phyloP scores from a whole-genome alignment of 2,888 invertebrate species.

The Carterocephalus palaemon region DNA sequence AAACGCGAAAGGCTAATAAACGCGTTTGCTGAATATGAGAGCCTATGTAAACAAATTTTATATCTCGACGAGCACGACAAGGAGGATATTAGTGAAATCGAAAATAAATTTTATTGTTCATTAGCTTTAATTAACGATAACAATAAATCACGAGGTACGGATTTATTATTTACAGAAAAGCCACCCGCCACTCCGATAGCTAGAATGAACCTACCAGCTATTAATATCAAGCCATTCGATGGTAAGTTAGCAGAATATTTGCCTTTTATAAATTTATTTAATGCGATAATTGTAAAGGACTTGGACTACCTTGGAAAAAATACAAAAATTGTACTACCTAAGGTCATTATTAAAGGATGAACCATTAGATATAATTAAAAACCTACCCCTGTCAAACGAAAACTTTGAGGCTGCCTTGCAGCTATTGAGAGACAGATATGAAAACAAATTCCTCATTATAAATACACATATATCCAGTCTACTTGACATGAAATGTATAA shows the following conservation, averaged over 20 bases:
- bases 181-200: neutral
- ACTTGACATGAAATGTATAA: constrained; percentile 18
- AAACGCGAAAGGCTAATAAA: neutral
- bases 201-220: constrained; percentile 1
- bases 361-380: constrained; percentile 27
- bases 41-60: neutral
- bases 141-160: neutral
- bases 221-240: constrained; percentile 18
- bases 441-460: constrained; percentile 20
- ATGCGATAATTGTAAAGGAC: constrained; percentile 19
- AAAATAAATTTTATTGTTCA: neutral
- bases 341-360: constrained; percentile 20
- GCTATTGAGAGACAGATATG: constrained; percentile 23
- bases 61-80: neutral
- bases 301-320: constrained; percentile 7
- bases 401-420: constrained; percentile 20
- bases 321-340: constrained; percentile 26
- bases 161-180: neutral
- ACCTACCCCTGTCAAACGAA: constrained; percentile 24
- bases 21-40: neutral
- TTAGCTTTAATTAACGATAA: no score
- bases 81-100: neutral
- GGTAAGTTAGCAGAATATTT: constrained; percentile 27
- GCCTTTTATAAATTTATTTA: constrained; percentile 26
- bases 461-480: constrained; percentile 16